Conservation (phyloP, 2,113 vertebrate genomes). For the Zapornia atra region DNA sequence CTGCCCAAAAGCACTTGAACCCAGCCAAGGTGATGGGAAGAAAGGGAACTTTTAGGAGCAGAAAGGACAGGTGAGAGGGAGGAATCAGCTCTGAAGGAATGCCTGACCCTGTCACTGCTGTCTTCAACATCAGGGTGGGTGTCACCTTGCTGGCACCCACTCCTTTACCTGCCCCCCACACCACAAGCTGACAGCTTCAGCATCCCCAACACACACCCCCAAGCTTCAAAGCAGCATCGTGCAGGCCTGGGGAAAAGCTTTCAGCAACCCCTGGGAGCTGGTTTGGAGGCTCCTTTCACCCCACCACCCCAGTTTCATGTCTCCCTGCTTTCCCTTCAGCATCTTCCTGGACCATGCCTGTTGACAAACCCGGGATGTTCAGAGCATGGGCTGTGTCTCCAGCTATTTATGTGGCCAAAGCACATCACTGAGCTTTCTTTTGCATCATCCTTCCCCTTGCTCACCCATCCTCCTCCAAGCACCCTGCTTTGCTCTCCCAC, state of each 20-base stretch:
- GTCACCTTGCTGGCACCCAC: not conserved
- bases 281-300: not conserved
- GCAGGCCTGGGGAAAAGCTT: not conserved
- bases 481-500: constrained; percentile 17
- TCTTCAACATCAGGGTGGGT: not conserved
- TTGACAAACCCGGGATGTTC: not conserved
- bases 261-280: not conserved
- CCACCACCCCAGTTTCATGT: not conserved
- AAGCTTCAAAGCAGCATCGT: not conserved
- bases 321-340: not conserved
- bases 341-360: not conserved
- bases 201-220: not conserved
- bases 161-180: rapidly evolving
- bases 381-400: not conserved
- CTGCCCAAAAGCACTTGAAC: not conserved
- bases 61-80: not conserved
- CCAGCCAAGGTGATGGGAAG: not conserved
- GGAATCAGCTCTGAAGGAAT: not conserved
- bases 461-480: not conserved
- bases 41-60: not conserved
- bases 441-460: not conserved
- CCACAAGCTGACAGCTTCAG: not conserved
- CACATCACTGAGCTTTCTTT: not conserved
- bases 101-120: not conserved
- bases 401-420: not conserved